Percentiles rank a stretch among this genome's conserved stretches.
Conservation (phyloP, 2,888 invertebrate genomes). For the Aporophyla nigra region DNA sequence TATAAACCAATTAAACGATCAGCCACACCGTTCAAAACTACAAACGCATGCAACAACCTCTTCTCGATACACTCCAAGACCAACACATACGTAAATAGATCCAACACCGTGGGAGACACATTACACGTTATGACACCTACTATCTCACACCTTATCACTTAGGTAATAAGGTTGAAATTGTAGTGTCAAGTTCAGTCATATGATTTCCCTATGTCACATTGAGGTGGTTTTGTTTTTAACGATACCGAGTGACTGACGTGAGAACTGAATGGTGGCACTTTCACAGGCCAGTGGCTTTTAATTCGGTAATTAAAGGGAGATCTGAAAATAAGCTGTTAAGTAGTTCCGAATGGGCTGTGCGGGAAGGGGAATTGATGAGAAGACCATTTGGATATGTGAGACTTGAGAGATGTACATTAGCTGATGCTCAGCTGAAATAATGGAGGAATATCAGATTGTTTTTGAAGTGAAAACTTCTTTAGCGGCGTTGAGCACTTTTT, state of each 20-base stretch:
- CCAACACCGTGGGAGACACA: conserved; percentile 81
- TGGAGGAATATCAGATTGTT: neutral
- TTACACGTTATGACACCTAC: conserved; percentile 53
- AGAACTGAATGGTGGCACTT: conserved; percentile 82
- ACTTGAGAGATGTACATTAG: conserved; percentile 27
- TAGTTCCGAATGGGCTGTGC: conserved; percentile 68
- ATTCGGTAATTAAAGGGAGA: conserved; percentile 72
- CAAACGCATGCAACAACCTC: conserved; percentile 47
- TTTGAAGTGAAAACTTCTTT: no score
- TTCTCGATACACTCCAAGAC: conserved; percentile 61
- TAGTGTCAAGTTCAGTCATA: conserved; percentile 29
- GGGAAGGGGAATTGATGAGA: conserved; percentile 60
- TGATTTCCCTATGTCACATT: conserved; percentile 67
- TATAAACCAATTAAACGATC: conserved; percentile 3
- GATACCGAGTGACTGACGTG: conserved; percentile 86
- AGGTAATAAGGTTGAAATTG: conserved; percentile 65
- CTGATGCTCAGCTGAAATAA: conserved; percentile 11
- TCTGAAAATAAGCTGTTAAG: conserved; percentile 70
- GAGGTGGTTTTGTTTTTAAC: conserved; percentile 82
- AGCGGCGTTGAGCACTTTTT: no score
- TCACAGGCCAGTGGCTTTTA: conserved; percentile 80
- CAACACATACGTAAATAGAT: conserved; percentile 77
- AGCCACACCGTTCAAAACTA: conserved; percentile 28
- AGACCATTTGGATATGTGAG: conserved; percentile 40
- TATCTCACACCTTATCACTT: conserved; percentile 62